Conservation (phyloP, 2,888 invertebrate genomes). For the Agriopis leucophaearia region DNA sequence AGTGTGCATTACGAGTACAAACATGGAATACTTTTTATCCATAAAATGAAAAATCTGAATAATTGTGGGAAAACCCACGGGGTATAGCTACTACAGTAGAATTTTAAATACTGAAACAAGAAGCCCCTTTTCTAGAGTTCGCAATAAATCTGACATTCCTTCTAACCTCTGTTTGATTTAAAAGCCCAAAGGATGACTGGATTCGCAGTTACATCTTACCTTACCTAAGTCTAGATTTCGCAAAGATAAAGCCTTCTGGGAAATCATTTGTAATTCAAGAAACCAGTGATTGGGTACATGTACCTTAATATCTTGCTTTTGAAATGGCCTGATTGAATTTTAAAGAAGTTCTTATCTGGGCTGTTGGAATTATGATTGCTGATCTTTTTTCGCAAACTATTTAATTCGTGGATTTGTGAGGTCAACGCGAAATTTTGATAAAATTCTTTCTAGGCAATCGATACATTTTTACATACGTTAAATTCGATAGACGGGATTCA, state of each 20-base stretch:
- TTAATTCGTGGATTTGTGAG: no score
- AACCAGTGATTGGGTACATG: slow-evolving; percentile 26
- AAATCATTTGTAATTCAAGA: slow-evolving; percentile 43
- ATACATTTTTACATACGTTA: no score
- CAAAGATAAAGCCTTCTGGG: slow-evolving; percentile 38
- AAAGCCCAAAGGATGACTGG: slow-evolving; percentile 23
- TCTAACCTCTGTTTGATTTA: slow-evolving; percentile 32
- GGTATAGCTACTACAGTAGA: neutral
- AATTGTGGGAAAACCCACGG: neutral
- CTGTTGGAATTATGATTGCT: neutral
- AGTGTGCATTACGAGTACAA: no score
- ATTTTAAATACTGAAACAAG: neutral
- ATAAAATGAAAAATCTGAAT: neutral
- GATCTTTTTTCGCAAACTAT: neutral
- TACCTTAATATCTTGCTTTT: slow-evolving; percentile 26
- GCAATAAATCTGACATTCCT: slow-evolving; percentile 15
- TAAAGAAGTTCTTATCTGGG: neutral
- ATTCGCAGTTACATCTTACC: slow-evolving; percentile 23
- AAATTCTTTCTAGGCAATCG: no score
- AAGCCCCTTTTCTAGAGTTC: neutral
- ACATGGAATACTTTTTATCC: no score
- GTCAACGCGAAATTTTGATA: no score
- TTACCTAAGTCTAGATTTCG: slow-evolving; percentile 35
- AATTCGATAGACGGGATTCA: no score
- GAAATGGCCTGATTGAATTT: slow-evolving; percentile 3